phyloP scores from a whole-genome alignment of 2,113 vertebrate genomes.

The Hypanus sabinus region DNA sequence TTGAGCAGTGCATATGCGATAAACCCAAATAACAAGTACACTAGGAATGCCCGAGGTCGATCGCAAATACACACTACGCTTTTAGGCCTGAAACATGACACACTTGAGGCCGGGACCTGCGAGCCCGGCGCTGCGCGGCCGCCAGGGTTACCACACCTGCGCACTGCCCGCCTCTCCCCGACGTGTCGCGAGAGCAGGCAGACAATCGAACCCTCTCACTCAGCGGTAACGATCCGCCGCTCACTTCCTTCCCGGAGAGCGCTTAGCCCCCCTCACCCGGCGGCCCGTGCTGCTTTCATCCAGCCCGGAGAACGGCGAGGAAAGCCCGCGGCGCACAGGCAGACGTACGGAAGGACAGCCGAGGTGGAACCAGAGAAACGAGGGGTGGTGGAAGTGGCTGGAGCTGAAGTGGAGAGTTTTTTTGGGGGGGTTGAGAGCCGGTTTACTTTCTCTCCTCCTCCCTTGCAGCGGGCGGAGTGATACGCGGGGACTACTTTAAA shows the following conservation, averaged over 20 bases:
- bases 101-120: not conserved
- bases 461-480: not conserved
- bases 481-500: conserved; percentile 20
- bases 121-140: too few species aligned
- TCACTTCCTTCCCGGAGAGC: not conserved
- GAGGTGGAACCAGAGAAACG: too few species aligned
- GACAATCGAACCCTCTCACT: conserved; percentile 25
- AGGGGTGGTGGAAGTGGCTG: too few species aligned
- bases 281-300: too few species aligned
- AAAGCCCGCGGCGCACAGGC: too few species aligned
- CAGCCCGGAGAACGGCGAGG: too few species aligned
- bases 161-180: not conserved
- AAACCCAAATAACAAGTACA: not conserved
- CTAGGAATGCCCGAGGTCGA: not conserved
- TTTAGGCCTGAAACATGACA: not conserved
- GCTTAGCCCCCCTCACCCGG: too few species aligned
- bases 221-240: not conserved
- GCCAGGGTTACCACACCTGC: not conserved
- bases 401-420: too few species aligned
- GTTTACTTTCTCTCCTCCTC: not conserved
- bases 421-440: not conserved
- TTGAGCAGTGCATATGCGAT: not conserved
- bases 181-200: not conserved
- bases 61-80: not conserved
- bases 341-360: too few species aligned